Base-by-base conservation (phyloP, 2,797 vertebrate genomes). In the Ptychobarbus kaznakovi region DNA sequence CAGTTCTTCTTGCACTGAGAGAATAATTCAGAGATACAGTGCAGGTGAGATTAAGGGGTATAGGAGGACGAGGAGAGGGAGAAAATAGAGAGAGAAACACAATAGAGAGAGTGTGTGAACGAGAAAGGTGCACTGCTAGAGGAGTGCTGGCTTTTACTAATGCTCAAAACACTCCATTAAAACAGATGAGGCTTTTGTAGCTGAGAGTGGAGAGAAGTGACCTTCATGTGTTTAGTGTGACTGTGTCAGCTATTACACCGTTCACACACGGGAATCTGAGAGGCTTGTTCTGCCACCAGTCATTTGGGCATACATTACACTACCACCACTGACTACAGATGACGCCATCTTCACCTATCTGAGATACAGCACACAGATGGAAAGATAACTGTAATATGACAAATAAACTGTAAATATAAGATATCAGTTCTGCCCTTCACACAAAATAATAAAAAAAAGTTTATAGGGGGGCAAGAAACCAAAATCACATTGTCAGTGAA, bases 101-200 rank as follows among this genome's bases (percentile, higher is more conserved):
- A 88, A 88, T 85, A 69, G 86, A 77, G 56, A 38, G 82, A 85
- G 82, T 85, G 89, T 88, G 87, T 88, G 87, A 88, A 90, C 44
- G 70, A 83, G 81, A 86, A 83, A 68, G 77, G 80, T 89, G 83
- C 79, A 85, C 28, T 56, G 82, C 82, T 85, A 83, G 78, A 73
- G 73, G 80, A 82, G 81, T 46, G 20, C 73, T 81, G 78, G 89
- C 81, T 87, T 87, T 87, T 82, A 85, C 81, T 78, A 80, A 77
- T 56, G 75, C 85, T 86, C 72, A 80, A 85, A 88, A 83, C 84
- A 84, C 86, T 86, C 87, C 87, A 87, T 88, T 89, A 89, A 88
- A 88, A 86, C 82, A 86, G 87, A 87, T 79, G 82, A 90, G 84
- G 84, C 86, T 87, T 88, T 90, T 88, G 89, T 90, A 83, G 84